Conservation (phyloP, 2,113 vertebrate species). For the Phalacrocorax carbo region DNA sequence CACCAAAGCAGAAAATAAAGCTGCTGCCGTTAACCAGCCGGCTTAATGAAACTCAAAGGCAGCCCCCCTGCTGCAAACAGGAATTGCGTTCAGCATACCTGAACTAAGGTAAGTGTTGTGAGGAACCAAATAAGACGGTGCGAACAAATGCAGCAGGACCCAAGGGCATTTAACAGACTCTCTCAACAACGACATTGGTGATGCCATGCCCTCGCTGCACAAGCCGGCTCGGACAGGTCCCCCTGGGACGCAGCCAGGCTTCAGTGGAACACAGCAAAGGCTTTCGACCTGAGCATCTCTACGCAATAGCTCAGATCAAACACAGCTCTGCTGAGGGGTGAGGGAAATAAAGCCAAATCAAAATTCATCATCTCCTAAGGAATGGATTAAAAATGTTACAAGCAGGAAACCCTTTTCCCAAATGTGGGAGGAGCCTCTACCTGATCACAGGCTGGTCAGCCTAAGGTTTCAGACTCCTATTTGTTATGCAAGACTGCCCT, state of each 20-base stretch:
- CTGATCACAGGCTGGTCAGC: background rate
- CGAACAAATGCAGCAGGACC: background rate
- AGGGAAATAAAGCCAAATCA: background rate
- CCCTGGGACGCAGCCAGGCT: too few species aligned
- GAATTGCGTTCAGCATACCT: background rate
- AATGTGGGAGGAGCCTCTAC: background rate
- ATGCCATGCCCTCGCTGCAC: background rate
- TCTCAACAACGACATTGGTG: background rate
- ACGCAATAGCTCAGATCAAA: accelerated
- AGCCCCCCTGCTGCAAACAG: background rate
- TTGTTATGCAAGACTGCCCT: background rate
- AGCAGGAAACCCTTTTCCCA: background rate
- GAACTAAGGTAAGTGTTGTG: background rate
- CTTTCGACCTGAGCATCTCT: background rate
- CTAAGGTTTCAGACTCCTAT: background rate
- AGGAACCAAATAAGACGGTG: background rate
- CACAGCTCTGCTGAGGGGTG: background rate
- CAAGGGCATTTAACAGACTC: background rate
- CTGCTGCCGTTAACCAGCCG: background rate
- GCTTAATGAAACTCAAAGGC: background rate
- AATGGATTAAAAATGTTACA: background rate
- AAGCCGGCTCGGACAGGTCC: background rate
- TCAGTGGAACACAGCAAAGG: background rate
- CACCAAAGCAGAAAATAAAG: background rate
- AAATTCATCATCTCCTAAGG: background rate